Evolutionary conservation across 2,113 vertebrate species (phyloP), one percentile per base, ranked within the genome.

Genomic region (Castor canadensis): DNA sequence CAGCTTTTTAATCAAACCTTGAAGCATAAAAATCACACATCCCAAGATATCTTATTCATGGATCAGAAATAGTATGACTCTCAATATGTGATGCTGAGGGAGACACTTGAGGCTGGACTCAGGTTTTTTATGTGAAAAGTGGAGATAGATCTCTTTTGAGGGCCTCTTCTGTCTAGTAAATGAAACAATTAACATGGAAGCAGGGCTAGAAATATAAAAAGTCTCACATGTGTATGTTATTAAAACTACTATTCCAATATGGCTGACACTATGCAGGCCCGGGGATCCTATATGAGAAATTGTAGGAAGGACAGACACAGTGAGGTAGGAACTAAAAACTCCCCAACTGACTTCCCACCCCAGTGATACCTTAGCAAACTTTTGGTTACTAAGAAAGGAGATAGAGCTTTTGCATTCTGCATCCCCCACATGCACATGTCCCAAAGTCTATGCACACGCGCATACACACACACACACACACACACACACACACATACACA

Each of bases 171-270:
- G 12, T 79, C 66, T 79, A 24, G 4, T 58, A 47, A 76, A 56
- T 77, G 32, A 91, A 95, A 93, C 52, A 89, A 89, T 91, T 81
- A 87, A n/a, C 66, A 47, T 3, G 24, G 56, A 52, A 75, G 7
- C 32, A 73, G 45, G 56, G 26, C 71, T 80, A 89, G 60, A 82
- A 83, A 83, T 58, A 67, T 35, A 45, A 56, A 89, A 52, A 26
- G 5, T 4, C 73, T 96, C 79, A 84, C 5, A 69, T 95, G 19
- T 54, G 20, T 30, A 10, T 91, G 54, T 89, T 93, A 95, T 67
- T 95, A 93, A 94, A 93, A 81, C 62, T 93, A 80, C 87, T 79
- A 87, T 47, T 93, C 62, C 87, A 95, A 83, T 2, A 81, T 75
- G 15, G 60, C 45, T 82, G 49, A 67, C n/a, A 75, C 16, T 38